Conservation (phyloP, 2,797 vertebrate genomes). For the Triplophysa yarkandensis region DNA sequence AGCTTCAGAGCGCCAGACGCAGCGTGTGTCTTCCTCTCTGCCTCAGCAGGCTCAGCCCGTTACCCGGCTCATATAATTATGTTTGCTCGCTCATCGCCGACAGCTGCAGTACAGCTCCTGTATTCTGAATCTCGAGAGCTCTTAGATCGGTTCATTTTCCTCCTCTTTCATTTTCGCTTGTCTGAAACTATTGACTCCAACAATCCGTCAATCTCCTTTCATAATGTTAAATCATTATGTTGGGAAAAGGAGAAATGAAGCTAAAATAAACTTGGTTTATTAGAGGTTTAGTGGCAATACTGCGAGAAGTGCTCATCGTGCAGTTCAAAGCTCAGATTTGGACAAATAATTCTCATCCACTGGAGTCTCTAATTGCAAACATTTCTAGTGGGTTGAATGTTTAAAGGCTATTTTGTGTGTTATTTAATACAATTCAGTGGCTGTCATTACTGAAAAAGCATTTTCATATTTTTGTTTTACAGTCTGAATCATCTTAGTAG, state of each 20-base stretch:
- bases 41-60: conserved; percentile 48
- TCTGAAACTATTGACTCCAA: conserved; percentile 33
- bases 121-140: conserved; percentile 36
- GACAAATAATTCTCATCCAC: background rate
- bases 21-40: conserved; percentile 56
- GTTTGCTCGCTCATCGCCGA: conserved; percentile 52
- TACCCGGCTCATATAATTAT: conserved; percentile 54
- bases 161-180: conserved; percentile 13
- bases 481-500: background rate
- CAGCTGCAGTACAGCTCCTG: conserved; percentile 54
- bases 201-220: conserved; percentile 30
- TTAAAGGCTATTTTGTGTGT: background rate
- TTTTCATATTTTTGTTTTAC: background rate
- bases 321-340: conserved; percentile 12
- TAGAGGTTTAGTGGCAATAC: conserved; percentile 13
- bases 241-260: conserved; percentile 12
- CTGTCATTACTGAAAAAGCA: background rate
- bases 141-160: conserved; percentile 14
- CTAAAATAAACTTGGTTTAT: conserved; percentile 25
- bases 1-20: conserved; percentile 41
- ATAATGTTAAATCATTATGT: conserved; percentile 23
- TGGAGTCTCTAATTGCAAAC: conserved; percentile 7
- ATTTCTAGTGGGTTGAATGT: conserved; percentile 1
- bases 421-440: background rate
- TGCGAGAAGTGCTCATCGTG: background rate